A percentile compares a stretch with the other conserved stretches of the same genome.
phyloP scores from a whole-genome alignment of 2,797 vertebrate species.

The Bufotes viridis region DNA sequence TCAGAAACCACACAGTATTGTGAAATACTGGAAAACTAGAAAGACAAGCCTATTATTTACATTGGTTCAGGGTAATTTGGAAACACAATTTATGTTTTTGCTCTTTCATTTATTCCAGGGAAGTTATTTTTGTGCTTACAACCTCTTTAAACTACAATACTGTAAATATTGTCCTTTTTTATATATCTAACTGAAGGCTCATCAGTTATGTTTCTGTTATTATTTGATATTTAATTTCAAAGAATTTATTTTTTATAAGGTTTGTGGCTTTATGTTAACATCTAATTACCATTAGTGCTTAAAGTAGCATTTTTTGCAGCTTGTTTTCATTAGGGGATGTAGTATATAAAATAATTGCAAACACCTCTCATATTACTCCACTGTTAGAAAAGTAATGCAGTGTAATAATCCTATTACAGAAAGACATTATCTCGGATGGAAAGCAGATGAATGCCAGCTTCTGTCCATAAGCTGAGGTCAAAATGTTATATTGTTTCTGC shows the following conservation, averaged over 20 bases:
- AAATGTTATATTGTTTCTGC: constrained; percentile 44
- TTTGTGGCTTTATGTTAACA: neutral
- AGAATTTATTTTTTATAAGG: neutral
- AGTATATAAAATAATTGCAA: constrained; percentile 8
- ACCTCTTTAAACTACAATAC: neutral
- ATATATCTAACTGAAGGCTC: neutral
- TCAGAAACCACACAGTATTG: neutral
- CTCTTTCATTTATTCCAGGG: neutral
- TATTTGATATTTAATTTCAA: neutral
- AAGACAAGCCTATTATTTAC: neutral
- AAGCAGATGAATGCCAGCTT: constrained; percentile 20
- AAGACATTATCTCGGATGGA: constrained; percentile 31
- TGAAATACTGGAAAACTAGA: neutral
- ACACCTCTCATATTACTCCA: constrained; percentile 7
- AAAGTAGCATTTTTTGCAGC: neutral
- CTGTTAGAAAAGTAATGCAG: neutral
- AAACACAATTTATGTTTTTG: neutral
- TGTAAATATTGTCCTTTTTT: neutral
- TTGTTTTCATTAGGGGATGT: constrained; percentile 3
- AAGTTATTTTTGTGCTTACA: neutral
- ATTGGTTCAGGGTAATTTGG: neutral
- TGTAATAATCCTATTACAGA: constrained; percentile 42
- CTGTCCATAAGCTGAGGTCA: constrained; percentile 41
- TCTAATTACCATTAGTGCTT: neutral
- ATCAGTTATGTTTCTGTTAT: neutral